These are phyloP conservation scores for Sycon ciliatum DNA, from an alignment of 37 sponge, comb jelly and placozoan species.

Conservation along the genomic window DNA sequence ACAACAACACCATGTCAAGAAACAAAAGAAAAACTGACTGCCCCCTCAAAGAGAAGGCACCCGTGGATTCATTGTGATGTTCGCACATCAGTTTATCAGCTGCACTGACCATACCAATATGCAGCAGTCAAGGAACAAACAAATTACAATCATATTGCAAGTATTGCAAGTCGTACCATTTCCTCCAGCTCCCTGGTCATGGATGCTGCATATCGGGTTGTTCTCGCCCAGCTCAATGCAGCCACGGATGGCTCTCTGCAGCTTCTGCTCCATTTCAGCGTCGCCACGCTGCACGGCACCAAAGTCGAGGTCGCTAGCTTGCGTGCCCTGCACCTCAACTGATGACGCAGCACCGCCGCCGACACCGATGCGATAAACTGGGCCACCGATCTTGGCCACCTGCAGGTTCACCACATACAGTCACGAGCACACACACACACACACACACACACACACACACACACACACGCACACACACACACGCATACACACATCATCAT, in stretches of 20 bases:
- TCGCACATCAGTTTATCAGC: too few relatives aligned
- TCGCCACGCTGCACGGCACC: constrained; percentile 27
- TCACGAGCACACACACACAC: constrained; percentile 2
- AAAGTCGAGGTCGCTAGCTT: constrained; percentile 8
- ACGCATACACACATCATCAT: constrained; percentile 9
- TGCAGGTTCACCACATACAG: not conserved
- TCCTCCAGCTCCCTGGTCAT: constrained; percentile 26
- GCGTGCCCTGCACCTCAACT: not conserved
- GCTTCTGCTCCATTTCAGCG: constrained; percentile 26
- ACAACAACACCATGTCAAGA: too few relatives aligned
- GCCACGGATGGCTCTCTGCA: constrained; percentile 16
- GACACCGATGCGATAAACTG: constrained; percentile 23
- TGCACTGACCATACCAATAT: too few relatives aligned
- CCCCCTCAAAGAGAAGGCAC: too few relatives aligned
- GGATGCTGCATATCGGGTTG: constrained; percentile 24
- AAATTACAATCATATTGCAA: too few relatives aligned
- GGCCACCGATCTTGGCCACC: constrained; percentile 23
- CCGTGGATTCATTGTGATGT: too few relatives aligned
- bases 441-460: constrained; percentile 28
- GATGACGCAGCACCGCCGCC: constrained; percentile 24
- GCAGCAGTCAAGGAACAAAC: too few relatives aligned
- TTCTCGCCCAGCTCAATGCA: constrained; percentile 19
- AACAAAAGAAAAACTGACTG: too few relatives aligned
- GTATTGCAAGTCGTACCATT: not conserved
- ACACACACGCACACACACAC: constrained; percentile 29